Conservation (phyloP, 2,888 invertebrate genomes). For the Dioctria rufipes region DNA sequence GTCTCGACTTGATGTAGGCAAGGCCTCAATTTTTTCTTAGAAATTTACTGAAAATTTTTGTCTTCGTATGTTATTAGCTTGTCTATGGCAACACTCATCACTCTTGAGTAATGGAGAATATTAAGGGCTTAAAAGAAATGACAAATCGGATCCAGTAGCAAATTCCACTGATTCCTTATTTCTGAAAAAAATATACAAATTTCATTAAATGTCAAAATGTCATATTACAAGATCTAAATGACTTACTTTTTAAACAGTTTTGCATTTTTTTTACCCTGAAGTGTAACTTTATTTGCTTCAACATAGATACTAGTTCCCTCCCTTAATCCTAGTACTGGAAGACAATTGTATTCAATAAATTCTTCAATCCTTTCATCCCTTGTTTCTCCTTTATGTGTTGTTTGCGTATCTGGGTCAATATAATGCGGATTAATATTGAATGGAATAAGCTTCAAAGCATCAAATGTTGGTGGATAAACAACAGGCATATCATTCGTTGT, state of each 20-base stretch:
- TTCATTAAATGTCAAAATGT: background rate
- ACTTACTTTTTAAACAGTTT: slow-evolving; percentile 78
- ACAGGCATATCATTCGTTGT: slow-evolving; percentile 94
- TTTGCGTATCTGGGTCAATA: slow-evolving; percentile 75
- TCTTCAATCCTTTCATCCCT: slow-evolving; percentile 81
- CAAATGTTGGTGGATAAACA: slow-evolving; percentile 80
- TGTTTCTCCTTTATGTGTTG: slow-evolving; percentile 84
- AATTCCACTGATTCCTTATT: slow-evolving; percentile 52
- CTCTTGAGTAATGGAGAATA: no score
- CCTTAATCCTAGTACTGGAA: slow-evolving; percentile 79
- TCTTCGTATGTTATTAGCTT: no score
- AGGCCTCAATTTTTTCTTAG: no score
- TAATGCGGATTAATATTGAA: slow-evolving; percentile 92
- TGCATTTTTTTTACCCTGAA: slow-evolving; percentile 78
- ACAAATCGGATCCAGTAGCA: slow-evolving; percentile 56
- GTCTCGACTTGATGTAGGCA: no score
- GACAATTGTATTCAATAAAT: slow-evolving; percentile 76
- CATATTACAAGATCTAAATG: background rate
- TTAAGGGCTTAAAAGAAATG: slow-evolving; percentile 53
- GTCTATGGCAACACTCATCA: no score
- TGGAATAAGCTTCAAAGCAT: slow-evolving; percentile 81
- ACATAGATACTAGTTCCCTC: slow-evolving; percentile 81
- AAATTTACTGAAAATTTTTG: no score
- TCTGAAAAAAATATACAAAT: slow-evolving; percentile 53
- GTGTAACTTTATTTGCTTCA: slow-evolving; percentile 73